These are phyloP conservation scores for Lasius platythorax DNA, from an alignment of 2,888 invertebrate species.

Conservation along the genomic window DNA sequence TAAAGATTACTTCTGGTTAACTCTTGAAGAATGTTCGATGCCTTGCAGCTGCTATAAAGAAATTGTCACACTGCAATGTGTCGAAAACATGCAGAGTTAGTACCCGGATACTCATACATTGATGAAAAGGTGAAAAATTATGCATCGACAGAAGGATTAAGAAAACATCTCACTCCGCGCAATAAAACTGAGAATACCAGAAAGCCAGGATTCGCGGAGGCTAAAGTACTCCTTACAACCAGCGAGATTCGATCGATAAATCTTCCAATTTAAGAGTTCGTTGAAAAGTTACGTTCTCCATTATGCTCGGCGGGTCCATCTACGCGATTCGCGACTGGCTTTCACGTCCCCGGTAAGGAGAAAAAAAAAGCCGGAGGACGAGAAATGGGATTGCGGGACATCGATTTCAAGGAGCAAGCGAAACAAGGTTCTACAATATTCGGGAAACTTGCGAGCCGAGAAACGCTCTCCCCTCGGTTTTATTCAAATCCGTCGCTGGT, in stretches of 20 bases:
- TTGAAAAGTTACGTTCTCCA: conserved; percentile 33
- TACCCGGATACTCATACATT: too few relatives aligned
- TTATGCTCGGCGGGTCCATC: conserved; percentile 9
- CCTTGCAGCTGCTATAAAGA: too few relatives aligned
- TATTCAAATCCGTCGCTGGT: conserved; percentile 52
- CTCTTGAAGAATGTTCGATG: too few relatives aligned
- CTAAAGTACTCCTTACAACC: background rate
- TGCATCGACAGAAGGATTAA: too few relatives aligned
- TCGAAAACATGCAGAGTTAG: too few relatives aligned
- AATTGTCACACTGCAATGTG: too few relatives aligned
- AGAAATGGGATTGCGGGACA: conserved; percentile 4
- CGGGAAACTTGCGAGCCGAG: conserved; percentile 22
- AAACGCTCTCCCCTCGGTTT: conserved; percentile 32
- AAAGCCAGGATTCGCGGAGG: too few relatives aligned
- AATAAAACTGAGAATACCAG: background rate
- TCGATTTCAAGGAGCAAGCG: conserved; percentile 14
- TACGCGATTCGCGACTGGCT: background rate
- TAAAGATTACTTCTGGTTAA: too few relatives aligned
- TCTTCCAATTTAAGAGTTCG: background rate
- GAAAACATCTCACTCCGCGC: background rate
- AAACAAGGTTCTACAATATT: background rate
- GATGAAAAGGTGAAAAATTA: too few relatives aligned
- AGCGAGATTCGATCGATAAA: conserved; percentile 34
- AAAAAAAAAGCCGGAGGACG: background rate
- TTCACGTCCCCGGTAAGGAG: background rate